phyloP scores from a whole-genome alignment of 2,888 invertebrate species.

The Yponomeuta malinellus region DNA sequence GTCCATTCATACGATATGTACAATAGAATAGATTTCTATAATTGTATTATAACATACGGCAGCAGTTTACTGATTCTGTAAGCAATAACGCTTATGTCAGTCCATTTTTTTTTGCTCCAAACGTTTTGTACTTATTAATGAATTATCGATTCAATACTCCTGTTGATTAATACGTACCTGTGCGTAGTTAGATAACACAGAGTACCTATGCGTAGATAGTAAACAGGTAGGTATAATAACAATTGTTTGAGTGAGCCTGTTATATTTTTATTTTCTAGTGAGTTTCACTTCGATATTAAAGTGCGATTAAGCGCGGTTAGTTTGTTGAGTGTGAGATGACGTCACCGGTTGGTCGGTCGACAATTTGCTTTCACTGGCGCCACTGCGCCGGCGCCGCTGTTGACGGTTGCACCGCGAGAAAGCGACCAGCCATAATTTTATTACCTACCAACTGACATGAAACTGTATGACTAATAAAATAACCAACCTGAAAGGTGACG shows the following conservation, averaged over 20 bases:
- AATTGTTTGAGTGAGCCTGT: neutral
- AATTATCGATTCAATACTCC: too few relatives aligned
- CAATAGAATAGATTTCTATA: too few relatives aligned
- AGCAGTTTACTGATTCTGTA: too few relatives aligned
- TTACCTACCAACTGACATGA: conserved; percentile 13
- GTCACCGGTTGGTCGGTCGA: conserved; percentile 33
- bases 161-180: too few relatives aligned
- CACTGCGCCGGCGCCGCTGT: conserved; percentile 15
- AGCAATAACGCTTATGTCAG: too few relatives aligned
- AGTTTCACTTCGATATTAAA: conserved; percentile 13
- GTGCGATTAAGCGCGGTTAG: conserved; percentile 34
- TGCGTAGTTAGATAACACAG: too few relatives aligned
- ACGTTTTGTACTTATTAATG: too few relatives aligned
- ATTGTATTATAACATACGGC: too few relatives aligned
- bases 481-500: neutral
- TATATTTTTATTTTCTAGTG: conserved; percentile 14
- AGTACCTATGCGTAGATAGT: too few relatives aligned
- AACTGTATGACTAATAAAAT: neutral
- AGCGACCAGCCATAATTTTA: conserved; percentile 40
- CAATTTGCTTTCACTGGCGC: conserved; percentile 49
- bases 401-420: conserved; percentile 51
- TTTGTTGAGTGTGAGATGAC: conserved; percentile 32
- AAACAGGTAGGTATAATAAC: too few relatives aligned
- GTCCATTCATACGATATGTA: too few relatives aligned
- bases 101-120: too few relatives aligned